Percentiles rank a stretch among this genome's conserved stretches.
These are phyloP conservation scores for Ernsta delagoae DNA, from an alignment of 2,888 invertebrate species.

Conservation along the genomic window DNA sequence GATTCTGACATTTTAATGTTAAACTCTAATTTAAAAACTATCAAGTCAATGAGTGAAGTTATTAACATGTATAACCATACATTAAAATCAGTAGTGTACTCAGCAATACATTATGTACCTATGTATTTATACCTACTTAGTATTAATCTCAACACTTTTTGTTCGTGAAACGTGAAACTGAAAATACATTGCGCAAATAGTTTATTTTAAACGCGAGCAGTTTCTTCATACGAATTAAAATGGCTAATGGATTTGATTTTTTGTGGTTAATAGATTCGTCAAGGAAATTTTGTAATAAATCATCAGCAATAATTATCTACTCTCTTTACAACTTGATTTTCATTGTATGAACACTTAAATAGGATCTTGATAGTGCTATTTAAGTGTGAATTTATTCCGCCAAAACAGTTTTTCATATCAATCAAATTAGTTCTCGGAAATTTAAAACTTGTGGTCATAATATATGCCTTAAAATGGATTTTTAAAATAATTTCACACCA, in stretches of 20 bases:
- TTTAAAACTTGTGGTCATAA: too few relatives aligned
- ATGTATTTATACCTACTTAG: too few relatives aligned
- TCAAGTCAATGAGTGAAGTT: background rate
- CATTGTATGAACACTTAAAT: too few relatives aligned
- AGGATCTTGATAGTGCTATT: too few relatives aligned
- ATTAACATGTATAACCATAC: background rate
- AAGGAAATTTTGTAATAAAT: background rate
- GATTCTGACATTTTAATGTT: background rate
- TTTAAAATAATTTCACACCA: too few relatives aligned
- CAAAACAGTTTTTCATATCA: too few relatives aligned
- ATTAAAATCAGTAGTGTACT: background rate
- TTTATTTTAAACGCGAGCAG: background rate
- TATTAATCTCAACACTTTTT: slow-evolving; percentile 4
- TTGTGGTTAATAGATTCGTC: background rate
- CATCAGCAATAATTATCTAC: background rate
- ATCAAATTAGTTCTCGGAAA: too few relatives aligned
- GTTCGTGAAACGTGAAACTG: background rate
- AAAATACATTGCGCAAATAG: background rate
- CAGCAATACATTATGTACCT: too few relatives aligned
- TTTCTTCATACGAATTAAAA: background rate
- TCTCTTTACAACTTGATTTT: background rate
- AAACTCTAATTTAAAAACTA: background rate
- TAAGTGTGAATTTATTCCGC: too few relatives aligned
- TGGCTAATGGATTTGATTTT: background rate
- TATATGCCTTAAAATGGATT: too few relatives aligned